Conservation (phyloP, 2,113 vertebrate genomes). For the Notothenia coriiceps region DNA sequence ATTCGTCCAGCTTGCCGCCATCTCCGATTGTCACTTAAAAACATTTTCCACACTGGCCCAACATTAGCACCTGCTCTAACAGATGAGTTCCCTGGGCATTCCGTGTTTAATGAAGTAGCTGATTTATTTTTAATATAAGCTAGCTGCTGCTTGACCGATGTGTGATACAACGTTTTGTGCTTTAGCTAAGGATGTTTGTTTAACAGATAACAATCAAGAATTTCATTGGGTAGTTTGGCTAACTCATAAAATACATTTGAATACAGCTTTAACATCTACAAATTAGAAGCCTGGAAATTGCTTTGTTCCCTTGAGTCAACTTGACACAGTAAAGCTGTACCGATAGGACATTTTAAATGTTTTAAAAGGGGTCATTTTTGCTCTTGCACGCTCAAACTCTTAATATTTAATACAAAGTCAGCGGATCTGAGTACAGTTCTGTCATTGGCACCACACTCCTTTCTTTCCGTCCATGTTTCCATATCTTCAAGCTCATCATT, state of each 20-base stretch:
- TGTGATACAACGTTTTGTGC: not conserved
- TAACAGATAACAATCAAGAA: not conserved
- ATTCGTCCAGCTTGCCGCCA: no score
- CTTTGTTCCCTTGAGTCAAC: slow-evolving; percentile 20
- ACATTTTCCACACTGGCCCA: no score
- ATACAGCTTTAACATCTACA: slow-evolving; percentile 3
- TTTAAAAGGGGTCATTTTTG: slow-evolving; percentile 13
- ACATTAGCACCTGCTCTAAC: no score
- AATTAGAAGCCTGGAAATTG: slow-evolving; percentile 5
- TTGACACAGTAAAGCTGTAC: not conserved
- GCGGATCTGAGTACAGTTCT: slow-evolving; percentile 36
- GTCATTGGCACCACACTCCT: slow-evolving; percentile 33
- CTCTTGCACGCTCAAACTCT: slow-evolving; percentile 8
- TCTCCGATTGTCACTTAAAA: no score
- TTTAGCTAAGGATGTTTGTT: not conserved
- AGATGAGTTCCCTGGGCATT: no score
- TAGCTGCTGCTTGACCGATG: not conserved
- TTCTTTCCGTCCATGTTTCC: slow-evolving; percentile 43
- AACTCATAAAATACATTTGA: slow-evolving; percentile 4
- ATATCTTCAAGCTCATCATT: slow-evolving; percentile 76
- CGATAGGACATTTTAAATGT: slow-evolving; percentile 4
- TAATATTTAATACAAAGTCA: slow-evolving; percentile 41
- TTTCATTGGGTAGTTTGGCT: not conserved
- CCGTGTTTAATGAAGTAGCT: not conserved
- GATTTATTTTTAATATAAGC: not conserved